Evolutionary conservation across 2,113 vertebrate species (phyloP).

Genomic region (Myanophis thanlyinensis): DNA sequence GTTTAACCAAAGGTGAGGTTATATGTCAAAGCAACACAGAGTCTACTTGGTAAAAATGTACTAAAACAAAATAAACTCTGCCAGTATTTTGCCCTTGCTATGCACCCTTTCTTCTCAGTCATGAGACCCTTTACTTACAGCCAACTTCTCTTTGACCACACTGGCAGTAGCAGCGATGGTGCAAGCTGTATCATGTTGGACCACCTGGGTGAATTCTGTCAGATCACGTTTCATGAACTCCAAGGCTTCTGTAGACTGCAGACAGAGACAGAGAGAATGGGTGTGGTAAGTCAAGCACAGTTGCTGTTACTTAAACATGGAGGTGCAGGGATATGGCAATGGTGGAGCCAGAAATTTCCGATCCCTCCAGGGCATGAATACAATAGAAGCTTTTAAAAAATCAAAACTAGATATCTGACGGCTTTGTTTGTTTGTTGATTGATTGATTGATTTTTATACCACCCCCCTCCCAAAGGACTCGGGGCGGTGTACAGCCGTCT

Average conservation of each 20-base stretch:
- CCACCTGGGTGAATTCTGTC: constrained; percentile 91
- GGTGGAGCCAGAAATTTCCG: neutral
- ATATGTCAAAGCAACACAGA: neutral
- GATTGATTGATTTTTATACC: no score
- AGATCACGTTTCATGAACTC: constrained; percentile 97
- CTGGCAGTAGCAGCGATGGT: constrained; percentile 94
- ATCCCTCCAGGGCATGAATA: neutral
- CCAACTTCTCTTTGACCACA: constrained; percentile 91
- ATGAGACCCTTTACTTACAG: constrained; percentile 73
- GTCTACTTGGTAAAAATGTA: neutral
- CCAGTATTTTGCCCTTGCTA: no score
- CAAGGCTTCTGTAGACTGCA: constrained; percentile 90
- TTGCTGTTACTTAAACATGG: neutral
- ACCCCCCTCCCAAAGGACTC: no score
- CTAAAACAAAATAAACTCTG: neutral
- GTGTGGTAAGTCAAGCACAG: neutral
- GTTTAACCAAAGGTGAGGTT: neutral
- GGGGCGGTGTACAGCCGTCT: no score
- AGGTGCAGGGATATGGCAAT: neutral
- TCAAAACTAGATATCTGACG: neutral
- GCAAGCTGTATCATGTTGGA: constrained; percentile 97
- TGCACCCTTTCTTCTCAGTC: no score
- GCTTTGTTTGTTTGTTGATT: no score
- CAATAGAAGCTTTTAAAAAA: neutral
- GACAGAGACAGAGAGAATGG: neutral